Evolutionary conservation across 2,888 invertebrate species (phyloP), one percentile per base, ranked within the genome.

Genomic region (Mantis religiosa): DNA sequence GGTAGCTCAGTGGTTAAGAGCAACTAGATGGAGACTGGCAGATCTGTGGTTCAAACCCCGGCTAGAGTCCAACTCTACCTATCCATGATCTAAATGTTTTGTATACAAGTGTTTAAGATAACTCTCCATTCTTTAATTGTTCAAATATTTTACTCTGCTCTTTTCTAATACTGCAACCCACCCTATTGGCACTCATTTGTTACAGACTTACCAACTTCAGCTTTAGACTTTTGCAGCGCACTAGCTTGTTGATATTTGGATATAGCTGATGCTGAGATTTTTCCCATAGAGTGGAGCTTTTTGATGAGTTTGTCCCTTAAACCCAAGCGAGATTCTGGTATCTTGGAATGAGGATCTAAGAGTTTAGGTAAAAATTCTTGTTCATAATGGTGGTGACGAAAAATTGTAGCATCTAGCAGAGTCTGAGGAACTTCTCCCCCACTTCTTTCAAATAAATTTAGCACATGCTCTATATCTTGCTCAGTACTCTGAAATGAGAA

Each of bases 381-480:
- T n/a, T 88, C 88, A 84, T 83, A 88, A 27, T 88, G 84, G 9
- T 47, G 84, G 28, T 83, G 88, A 28, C 84, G 88, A 41, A 88
- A 84, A 34, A 88, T 4, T 12, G 28, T 28, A 25, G 84, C 88
- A 88, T 83, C 47, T n/a, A 88, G 47, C 71, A 88, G 14, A 25
- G 28, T 54, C 71, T 88, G 88, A 83, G 84, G 28, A 7, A 88
- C 20, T 34, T 88, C 82, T n/a, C 84, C 88, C 34, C 41, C 41
- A 41, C 82, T 82, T 28, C 27, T 84, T 83, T 88, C 88, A n/a
- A 84, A 83, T 12, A 83, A 41, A 30, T 71, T 71, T 54, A 88
- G 54, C 71, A 82, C 88, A 47, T 71, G 54, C 3, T 84, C 84
- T 30, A 88, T 84, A 54, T 88, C 88, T 84, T 88, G 54, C n/a